Percentiles rank a stretch among this genome's conserved stretches.
Evolutionary conservation across 2,888 invertebrate species (phyloP).

Genomic region (Thera obeliscata): DNA sequence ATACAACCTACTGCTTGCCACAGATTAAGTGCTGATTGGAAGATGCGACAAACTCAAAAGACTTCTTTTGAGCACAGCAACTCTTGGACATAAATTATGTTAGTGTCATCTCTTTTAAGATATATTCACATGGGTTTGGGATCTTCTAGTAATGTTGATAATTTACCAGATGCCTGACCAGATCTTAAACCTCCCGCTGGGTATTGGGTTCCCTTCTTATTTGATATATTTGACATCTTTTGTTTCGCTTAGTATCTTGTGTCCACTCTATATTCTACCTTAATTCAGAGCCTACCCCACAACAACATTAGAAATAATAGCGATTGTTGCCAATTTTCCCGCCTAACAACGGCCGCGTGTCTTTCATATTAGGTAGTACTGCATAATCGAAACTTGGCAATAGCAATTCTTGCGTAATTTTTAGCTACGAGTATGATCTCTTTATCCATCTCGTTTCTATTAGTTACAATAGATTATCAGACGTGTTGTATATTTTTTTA

Average conservation of each 20-base stretch:
- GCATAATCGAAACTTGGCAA: slow-evolving; percentile 11
- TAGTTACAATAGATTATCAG: too few species aligned
- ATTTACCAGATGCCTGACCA: too few species aligned
- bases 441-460: too few species aligned
- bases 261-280: not conserved
- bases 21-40: slow-evolving; percentile 11
- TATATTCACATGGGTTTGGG: too few species aligned
- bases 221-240: not conserved
- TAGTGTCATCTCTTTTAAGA: too few species aligned
- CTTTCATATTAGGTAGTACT: not conserved
- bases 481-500: too few species aligned
- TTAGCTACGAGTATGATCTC: not conserved
- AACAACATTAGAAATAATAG: not conserved
- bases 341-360: not conserved
- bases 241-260: not conserved
- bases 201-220: not conserved
- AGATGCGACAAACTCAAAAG: slow-evolving; percentile 12
- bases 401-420: slow-evolving; percentile 7
- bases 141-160: too few species aligned
- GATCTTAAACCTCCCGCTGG: too few species aligned
- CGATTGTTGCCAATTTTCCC: slow-evolving; percentile 2
- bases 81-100: not conserved
- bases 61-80: not conserved
- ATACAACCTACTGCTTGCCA: slow-evolving; percentile 28
- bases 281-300: not conserved